Evolutionary conservation across 2,797 vertebrate genomes (phyloP), one percentile per base, ranked within the genome.

Genomic region (Oreonectes daqikongensis): DNA sequence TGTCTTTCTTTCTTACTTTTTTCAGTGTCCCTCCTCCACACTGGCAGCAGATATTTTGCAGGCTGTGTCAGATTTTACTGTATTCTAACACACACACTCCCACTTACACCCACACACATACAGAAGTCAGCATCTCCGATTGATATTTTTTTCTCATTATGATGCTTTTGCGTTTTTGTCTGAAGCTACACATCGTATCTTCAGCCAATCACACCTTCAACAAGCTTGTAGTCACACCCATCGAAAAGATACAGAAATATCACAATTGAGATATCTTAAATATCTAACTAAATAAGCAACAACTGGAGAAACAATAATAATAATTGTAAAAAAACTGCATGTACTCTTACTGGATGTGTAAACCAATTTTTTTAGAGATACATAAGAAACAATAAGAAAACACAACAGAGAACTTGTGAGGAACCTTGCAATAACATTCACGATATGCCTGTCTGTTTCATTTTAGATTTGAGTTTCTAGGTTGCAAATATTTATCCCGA

Each of bases 91-190:
- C 40, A 59, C 57, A 65, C 70, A 64, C 35, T 28, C 69, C 46
- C 74, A 79, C 57, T 38, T 69, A 77, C 72, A 59, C 67, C 40
- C 59, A 65, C 67, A 70, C 48, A 71, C 42, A 28, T 30, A 52
- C 30, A 42, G 3, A 69, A 50, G 44, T 73, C 59, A 63, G 22
- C 52, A 50, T 63, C 24, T 73, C 18, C 14, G 30, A 73, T 63
- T 24, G 70, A 72, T n/a, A n/a, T 61, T 72, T 72, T 57, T 24
- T 50, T 2, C 42, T 48, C 44, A 32, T 63, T 50, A 72, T 28
- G 9, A 48, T 35, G 69, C 69, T 59, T 24, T 26, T 61, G 42
- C 42, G 18, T 10, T 63, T 20, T 48, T 15, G 61, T 60, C 26
- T 60, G 40, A 59, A 14, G 11, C 11, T 60, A 5, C 12, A 17